Conservation (phyloP, 2,113 vertebrate genomes). For the Chloroceryle aenea region DNA sequence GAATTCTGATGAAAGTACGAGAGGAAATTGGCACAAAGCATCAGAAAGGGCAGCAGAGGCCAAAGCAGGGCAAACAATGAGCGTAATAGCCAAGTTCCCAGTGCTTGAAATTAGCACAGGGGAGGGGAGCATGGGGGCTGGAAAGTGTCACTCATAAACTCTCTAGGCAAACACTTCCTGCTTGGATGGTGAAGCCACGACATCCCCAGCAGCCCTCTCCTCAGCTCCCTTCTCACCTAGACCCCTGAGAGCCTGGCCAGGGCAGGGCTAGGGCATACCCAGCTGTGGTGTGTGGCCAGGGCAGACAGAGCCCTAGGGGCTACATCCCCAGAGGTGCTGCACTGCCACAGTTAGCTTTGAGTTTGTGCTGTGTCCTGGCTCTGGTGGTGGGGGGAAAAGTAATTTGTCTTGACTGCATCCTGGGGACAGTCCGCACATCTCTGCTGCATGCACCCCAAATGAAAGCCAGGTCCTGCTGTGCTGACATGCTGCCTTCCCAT, state of each 20-base stretch:
- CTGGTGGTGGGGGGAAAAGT: not conserved
- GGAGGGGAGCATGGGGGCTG: constrained; percentile 63
- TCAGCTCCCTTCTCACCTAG: not conserved
- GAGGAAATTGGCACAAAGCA: constrained; percentile 84
- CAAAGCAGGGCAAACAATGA: constrained; percentile 81
- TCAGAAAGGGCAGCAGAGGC: constrained; percentile 83
- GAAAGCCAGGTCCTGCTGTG: not conserved
- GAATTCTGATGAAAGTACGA: constrained; percentile 91
- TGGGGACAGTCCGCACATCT: not conserved
- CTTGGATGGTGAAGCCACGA: constrained; percentile 7
- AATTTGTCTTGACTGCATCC: not conserved
- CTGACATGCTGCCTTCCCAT: accelerated
- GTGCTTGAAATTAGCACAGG: constrained; percentile 79
- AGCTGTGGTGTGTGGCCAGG: not conserved
- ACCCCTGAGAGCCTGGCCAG: not conserved
- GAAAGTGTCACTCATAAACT: constrained; percentile 76
- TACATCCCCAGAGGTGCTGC: not conserved
- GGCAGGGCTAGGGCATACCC: not conserved
- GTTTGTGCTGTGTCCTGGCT: not conserved
- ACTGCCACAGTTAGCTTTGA: not conserved
- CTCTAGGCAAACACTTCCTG: constrained; percentile 70
- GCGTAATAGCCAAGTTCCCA: constrained; percentile 81
- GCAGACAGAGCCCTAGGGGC: not conserved
- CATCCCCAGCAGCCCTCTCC: not conserved
- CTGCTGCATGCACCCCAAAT: not conserved